Base-by-base conservation (phyloP, 1,140 invertebrate genomes). In the Ceratosolen solmsi region DNA sequence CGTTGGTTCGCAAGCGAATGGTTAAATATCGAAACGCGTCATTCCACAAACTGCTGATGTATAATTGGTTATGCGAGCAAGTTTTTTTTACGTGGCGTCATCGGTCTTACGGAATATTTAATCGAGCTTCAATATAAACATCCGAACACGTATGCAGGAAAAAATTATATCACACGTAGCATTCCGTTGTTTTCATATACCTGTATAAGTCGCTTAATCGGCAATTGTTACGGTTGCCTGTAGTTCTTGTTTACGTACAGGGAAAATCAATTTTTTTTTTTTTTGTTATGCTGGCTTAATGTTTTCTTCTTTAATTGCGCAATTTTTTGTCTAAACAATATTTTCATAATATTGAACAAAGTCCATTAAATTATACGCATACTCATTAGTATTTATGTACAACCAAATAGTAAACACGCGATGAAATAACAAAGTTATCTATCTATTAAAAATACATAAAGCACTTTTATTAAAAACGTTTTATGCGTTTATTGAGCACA, bases 91-190 rank as follows among this genome's bases (percentile, higher is more conserved):
- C 46, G 30, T 70, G 20, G 25, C 76, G 65, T 70, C 63, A 79
- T 54, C 63, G 41, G 9, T 75, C 54, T 41, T 51, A 51, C 49
- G 49, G 76, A 70, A 70, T 70, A 68, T 70, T 70, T 38, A 36
- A 70, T 70, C 22, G 13, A 70, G 33, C 38, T 30, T 70, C 49
- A 70, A 70, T 79, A 56, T 76, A 82, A 82, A 84, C n/a, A 78
- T 80, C 25, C 80, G 11, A 78, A 68, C 33, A 81, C 75, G 60
- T 81, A 41, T 72, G 70, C 15, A 68, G 27, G 60, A 49, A 65
- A 46, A 68, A 77, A 70, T 58, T 79, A 41, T 75, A 82, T 83
- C 75, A 58, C 46, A 36, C 13, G 36, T 27, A 46, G 25, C 60
- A 80, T 54, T 74, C 46, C 46, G 49, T 68, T 33, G 22, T 49